Evolutionary conservation across 30 jellyfish, hydroid and myxozoan genomes (phyloP).

Genomic region (Turritopsis rubra): DNA sequence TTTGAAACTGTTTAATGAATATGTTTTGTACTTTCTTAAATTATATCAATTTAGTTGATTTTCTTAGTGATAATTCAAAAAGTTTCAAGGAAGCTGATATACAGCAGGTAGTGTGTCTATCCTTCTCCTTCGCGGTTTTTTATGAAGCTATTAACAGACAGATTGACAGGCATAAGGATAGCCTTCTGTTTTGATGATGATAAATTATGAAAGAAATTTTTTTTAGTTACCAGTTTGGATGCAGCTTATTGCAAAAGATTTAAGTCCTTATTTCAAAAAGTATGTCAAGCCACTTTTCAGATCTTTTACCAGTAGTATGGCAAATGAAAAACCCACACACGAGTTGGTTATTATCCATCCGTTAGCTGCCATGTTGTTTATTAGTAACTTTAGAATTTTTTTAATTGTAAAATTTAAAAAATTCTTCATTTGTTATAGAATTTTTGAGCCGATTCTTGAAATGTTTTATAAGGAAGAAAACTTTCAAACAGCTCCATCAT

Average conservation of each 20-base stretch:
- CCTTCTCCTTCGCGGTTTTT: background rate
- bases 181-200: background rate
- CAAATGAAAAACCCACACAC: no score
- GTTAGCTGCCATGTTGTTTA: background rate
- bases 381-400: slow-evolving; percentile 8
- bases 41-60: background rate
- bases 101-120: slow-evolving; percentile 9
- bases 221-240: slow-evolving; percentile 78
- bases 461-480: slow-evolving; percentile 47
- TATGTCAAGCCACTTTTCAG: slow-evolving; percentile 27
- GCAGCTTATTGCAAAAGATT: slow-evolving; percentile 48
- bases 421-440: background rate
- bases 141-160: background rate
- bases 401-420: background rate
- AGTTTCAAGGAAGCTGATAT: slow-evolving; percentile 22
- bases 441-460: background rate
- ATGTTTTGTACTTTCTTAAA: background rate
- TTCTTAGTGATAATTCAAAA: slow-evolving; percentile 29
- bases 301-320: no score
- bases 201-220: background rate
- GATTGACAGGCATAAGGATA: background rate
- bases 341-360: background rate
- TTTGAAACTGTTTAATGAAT: background rate
- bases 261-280: slow-evolving; percentile 61
- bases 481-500: slow-evolving; percentile 44